Evolutionary conservation across 2,888 invertebrate species (phyloP).

Genomic region (Agrochola litura): DNA sequence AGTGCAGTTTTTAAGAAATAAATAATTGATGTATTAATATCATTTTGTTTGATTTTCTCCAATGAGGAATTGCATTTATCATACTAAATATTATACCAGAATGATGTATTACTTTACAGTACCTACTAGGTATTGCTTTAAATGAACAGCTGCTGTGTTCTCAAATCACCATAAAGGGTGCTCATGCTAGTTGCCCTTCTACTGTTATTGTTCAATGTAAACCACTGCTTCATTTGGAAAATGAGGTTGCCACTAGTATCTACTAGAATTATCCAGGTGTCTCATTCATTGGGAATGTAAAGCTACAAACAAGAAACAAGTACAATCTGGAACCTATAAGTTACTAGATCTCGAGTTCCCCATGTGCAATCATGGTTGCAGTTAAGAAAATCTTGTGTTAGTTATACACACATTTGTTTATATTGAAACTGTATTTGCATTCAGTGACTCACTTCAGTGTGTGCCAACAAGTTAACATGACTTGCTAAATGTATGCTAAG

Average conservation of each 20-base stretch:
- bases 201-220: constrained; percentile 70
- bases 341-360: background rate
- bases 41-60: constrained; percentile 30
- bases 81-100: background rate
- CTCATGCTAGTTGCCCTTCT: constrained; percentile 21
- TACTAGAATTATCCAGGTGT: constrained; percentile 7
- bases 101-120: background rate
- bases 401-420: constrained; percentile 19
- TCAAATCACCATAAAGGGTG: constrained; percentile 27
- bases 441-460: constrained; percentile 61
- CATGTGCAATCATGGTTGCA: background rate
- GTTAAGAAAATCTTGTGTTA: constrained; percentile 19
- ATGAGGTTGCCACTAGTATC: constrained; percentile 34
- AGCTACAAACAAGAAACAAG: background rate
- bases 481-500: constrained; percentile 77
- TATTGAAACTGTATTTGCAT: constrained; percentile 46
- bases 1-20: constrained; percentile 8
- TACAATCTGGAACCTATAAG: constrained; percentile 4
- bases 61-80: background rate
- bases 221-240: constrained; percentile 61
- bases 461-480: constrained; percentile 84
- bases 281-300: background rate
- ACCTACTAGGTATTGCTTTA: background rate
- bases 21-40: constrained; percentile 10
- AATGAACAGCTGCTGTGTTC: background rate